A percentile compares a stretch with the other conserved stretches of the same genome.
Evolutionary conservation across 2,797 vertebrate genomes (phyloP).

Genomic region (Oophaga sylvatica): DNA sequence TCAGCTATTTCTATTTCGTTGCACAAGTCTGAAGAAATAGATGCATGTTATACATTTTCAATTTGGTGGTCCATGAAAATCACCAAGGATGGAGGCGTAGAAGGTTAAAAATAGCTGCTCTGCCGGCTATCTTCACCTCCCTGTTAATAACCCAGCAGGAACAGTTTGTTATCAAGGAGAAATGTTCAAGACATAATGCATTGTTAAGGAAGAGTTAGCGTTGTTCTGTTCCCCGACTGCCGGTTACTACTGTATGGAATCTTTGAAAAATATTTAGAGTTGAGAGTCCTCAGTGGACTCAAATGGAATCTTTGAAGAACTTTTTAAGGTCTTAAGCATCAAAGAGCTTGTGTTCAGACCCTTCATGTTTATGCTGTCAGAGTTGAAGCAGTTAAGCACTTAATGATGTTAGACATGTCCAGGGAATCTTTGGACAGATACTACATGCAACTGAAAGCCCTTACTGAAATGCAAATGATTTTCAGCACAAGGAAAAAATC

Average conservation of each 20-base stretch:
- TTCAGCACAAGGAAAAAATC: constrained; percentile 38
- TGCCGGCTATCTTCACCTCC: not conserved
- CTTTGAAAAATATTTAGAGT: too few relatives aligned
- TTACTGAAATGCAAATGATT: constrained; percentile 61
- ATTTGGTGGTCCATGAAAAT: not conserved
- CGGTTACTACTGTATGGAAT: not conserved
- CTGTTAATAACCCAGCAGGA: constrained; percentile 39
- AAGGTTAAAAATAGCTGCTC: constrained; percentile 2
- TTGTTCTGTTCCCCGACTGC: not conserved
- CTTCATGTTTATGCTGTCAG: constrained; percentile 51
- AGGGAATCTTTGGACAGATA: constrained; percentile 57
- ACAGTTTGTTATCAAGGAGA: constrained; percentile 41
- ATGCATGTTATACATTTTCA: not conserved
- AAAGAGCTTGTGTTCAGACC: constrained; percentile 39
- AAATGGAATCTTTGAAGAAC: constrained; percentile 25
- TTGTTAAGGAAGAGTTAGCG: constrained; percentile 22
- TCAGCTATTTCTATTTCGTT: not conserved
- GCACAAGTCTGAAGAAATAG: not conserved
- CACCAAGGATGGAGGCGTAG: not conserved
- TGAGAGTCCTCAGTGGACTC: too few relatives aligned
- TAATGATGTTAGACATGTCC: constrained; percentile 60
- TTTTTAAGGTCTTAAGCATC: constrained; percentile 47
- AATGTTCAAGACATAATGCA: not conserved
- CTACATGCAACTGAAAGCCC: constrained; percentile 51
- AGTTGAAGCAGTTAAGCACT: constrained; percentile 61